Evolutionary conservation across 2,797 vertebrate species (phyloP).

Genomic region (Stomatorhinus walkeri): DNA sequence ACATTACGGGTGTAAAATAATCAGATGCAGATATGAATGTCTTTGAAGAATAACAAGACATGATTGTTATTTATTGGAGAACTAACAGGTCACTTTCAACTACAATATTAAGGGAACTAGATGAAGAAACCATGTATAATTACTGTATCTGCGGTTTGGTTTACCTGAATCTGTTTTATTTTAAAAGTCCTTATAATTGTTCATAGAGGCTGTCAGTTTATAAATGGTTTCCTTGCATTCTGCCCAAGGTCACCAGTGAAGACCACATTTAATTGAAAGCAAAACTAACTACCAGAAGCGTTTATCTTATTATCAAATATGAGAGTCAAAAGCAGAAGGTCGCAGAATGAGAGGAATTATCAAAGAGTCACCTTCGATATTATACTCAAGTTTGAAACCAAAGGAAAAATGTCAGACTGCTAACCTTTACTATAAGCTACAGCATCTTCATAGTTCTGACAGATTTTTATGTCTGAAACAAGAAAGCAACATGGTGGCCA

Average conservation of each 20-base stretch:
- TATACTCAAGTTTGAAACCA: conserved; percentile 28
- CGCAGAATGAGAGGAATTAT: conserved; percentile 52
- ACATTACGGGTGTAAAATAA: background rate
- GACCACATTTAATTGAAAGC: conserved; percentile 66
- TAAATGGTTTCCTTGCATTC: conserved; percentile 40
- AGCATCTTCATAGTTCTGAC: background rate
- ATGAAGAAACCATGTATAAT: background rate
- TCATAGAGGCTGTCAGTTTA: conserved; percentile 42
- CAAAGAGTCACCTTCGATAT: conserved; percentile 45
- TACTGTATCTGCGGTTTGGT: background rate
- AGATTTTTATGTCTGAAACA: background rate
- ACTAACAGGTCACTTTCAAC: background rate
- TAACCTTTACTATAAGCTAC: conserved; percentile 7
- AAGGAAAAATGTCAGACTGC: conserved; percentile 3
- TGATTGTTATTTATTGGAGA: background rate
- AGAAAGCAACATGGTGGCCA: background rate
- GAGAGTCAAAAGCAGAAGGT: conserved; percentile 44
- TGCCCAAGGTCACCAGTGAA: conserved; percentile 56
- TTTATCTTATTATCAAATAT: conserved; percentile 71
- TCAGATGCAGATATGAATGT: background rate
- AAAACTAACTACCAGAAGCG: conserved; percentile 66
- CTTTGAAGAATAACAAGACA: background rate
- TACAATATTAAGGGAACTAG: background rate
- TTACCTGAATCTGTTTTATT: background rate
- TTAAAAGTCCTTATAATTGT: conserved; percentile 28